Evolutionary conservation across 2,888 invertebrate species (phyloP).

Genomic region (Hyppa rectilinea): DNA sequence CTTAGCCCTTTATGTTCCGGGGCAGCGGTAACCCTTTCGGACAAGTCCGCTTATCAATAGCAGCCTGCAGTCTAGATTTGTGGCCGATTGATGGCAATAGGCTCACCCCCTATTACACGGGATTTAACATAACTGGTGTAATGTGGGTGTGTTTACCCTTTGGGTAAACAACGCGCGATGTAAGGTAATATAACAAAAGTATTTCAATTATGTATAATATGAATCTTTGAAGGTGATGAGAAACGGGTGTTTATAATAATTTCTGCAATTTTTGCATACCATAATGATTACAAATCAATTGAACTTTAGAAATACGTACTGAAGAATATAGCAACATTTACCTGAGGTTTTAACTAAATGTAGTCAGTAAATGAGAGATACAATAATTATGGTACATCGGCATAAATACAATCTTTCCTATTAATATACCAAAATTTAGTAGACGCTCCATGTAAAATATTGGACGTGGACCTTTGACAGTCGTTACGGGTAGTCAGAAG

Average conservation of each 20-base stretch:
- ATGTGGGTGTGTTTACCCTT: too few species aligned
- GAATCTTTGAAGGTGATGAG: conserved; percentile 34
- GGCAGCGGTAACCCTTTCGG: too few species aligned
- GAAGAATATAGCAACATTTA: background rate
- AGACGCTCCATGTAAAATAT: too few species aligned
- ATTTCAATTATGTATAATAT: conserved; percentile 41
- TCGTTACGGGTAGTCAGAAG: too few species aligned
- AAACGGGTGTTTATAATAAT: conserved; percentile 14
- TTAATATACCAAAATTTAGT: background rate
- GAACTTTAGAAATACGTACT: background rate
- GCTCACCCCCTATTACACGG: too few species aligned
- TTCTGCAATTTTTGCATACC: conserved; percentile 13
- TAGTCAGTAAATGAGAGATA: background rate
- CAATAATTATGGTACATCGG: background rate
- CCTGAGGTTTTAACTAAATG: background rate
- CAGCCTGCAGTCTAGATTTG: too few species aligned
- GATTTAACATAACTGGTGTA: too few species aligned
- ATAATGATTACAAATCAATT: background rate
- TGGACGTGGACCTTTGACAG: too few species aligned
- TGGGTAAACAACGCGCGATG: too few species aligned
- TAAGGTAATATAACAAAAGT: conserved; percentile 30
- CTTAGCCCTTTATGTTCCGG: too few species aligned
- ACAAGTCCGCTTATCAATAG: too few species aligned
- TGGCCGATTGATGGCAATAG: too few species aligned
- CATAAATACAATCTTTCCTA: background rate